phyloP scores from a whole-genome alignment of 1,140 invertebrate species.

The Metaphire vulgaris region DNA sequence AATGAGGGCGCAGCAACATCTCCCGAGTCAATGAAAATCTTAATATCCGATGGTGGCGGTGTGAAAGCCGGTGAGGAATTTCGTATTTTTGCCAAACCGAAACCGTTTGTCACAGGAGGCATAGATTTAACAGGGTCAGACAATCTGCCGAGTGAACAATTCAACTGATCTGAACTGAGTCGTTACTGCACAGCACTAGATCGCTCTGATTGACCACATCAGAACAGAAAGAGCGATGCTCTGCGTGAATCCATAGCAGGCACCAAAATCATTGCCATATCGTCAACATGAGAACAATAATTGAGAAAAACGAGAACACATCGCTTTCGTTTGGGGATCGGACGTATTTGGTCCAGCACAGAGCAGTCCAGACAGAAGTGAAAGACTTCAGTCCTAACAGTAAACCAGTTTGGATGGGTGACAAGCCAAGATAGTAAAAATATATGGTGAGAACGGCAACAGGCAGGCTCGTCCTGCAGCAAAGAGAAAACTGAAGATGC shows the following conservation, averaged over 20 bases:
- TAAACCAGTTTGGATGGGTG: constrained; percentile 13
- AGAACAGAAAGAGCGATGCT: neutral
- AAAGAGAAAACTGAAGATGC: constrained; percentile 10
- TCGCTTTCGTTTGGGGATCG: neutral
- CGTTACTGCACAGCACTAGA: neutral
- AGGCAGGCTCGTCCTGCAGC: constrained; percentile 14
- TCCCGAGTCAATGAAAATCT: too few relatives aligned
- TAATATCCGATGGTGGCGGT: too few relatives aligned
- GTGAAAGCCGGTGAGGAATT: too few relatives aligned
- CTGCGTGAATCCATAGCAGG: constrained; percentile 5
- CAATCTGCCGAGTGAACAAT: too few relatives aligned
- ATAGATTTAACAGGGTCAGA: too few relatives aligned
- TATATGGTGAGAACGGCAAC: constrained; percentile 13
- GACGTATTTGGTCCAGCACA: constrained; percentile 11
- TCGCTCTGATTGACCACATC: neutral
- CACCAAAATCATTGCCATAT: constrained; percentile 15
- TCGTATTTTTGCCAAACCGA: too few relatives aligned
- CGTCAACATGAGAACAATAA: constrained; percentile 2
- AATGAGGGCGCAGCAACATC: too few relatives aligned
- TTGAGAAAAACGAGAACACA: constrained; percentile 15
- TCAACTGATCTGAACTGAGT: neutral
- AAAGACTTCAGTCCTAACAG: constrained; percentile 14
- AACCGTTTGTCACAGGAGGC: too few relatives aligned
- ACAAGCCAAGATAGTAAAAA: constrained; percentile 10
- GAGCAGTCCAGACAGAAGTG: neutral